Conservation (phyloP, 2,113 vertebrate genomes). For the Hydropotes inermis region DNA sequence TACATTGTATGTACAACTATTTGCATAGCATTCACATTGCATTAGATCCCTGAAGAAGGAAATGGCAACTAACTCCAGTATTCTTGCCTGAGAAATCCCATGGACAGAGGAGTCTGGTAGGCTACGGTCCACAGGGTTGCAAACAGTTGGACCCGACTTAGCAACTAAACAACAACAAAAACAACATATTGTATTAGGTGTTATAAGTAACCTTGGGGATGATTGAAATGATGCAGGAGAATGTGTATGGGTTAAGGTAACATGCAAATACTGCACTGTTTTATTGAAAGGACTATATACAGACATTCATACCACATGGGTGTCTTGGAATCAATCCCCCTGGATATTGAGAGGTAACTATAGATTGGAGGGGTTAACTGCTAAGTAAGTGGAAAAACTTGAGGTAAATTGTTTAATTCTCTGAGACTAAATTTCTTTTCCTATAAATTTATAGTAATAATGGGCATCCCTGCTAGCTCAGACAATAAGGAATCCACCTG, state of each 20-base stretch:
- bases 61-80: not conserved
- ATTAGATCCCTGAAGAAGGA: not conserved
- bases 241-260: not conserved
- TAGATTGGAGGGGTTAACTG: not conserved
- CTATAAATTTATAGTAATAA: not conserved
- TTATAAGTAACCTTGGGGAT: not conserved
- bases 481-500: not conserved
- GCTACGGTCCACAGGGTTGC: not conserved
- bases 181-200: not conserved
- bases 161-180: not conserved
- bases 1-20: not conserved
- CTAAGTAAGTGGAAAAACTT: not conserved
- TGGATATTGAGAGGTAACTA: not conserved
- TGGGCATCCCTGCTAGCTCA: not conserved
- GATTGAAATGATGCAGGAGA: not conserved
- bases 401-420: not conserved
- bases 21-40: not conserved
- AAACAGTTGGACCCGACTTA: not conserved
- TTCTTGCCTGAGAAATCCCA: not conserved
- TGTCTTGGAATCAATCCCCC: not conserved
- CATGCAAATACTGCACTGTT: not conserved
- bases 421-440: not conserved
- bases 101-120: not conserved
- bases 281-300: not conserved
- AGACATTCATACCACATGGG: not conserved